These are phyloP conservation scores for Stenoptilia bipunctidactyla DNA, from an alignment of 2,888 invertebrate species.

Conservation along the genomic window DNA sequence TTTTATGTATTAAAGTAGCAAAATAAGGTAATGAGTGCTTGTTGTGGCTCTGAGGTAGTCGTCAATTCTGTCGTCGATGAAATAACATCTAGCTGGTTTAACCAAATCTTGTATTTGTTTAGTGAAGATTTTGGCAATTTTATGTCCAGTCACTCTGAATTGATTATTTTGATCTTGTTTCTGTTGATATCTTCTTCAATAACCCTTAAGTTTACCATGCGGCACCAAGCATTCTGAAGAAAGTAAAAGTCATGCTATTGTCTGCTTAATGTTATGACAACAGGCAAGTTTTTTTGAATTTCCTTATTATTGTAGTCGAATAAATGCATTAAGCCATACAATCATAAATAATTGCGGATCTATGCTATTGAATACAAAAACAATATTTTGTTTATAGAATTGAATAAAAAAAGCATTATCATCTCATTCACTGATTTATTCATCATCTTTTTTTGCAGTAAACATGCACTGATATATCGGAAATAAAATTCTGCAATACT, in stretches of 20 bases:
- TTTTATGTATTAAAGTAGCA: background rate
- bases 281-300: too few species aligned
- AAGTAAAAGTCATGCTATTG: constrained; percentile 28
- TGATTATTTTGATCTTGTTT: constrained; percentile 8
- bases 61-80: constrained; percentile 50
- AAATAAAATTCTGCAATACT: too few species aligned
- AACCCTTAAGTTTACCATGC: constrained; percentile 8
- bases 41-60: constrained; percentile 57
- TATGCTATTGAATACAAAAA: too few species aligned
- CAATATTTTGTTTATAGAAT: too few species aligned
- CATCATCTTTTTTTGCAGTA: too few species aligned
- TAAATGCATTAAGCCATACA: too few species aligned
- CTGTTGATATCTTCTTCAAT: background rate
- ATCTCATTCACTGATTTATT: too few species aligned
- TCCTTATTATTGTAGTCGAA: too few species aligned
- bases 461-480: too few species aligned
- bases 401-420: too few species aligned
- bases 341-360: too few species aligned
- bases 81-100: constrained; percentile 44
- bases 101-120: constrained; percentile 29
- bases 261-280: too few species aligned
- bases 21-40: constrained; percentile 53
- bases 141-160: background rate
- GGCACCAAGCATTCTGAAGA: constrained; percentile 14
- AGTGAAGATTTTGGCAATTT: background rate